These are phyloP conservation scores for Dascyllus trimaculatus DNA, from an alignment of 2,113 vertebrate species.

Conservation along the genomic window DNA sequence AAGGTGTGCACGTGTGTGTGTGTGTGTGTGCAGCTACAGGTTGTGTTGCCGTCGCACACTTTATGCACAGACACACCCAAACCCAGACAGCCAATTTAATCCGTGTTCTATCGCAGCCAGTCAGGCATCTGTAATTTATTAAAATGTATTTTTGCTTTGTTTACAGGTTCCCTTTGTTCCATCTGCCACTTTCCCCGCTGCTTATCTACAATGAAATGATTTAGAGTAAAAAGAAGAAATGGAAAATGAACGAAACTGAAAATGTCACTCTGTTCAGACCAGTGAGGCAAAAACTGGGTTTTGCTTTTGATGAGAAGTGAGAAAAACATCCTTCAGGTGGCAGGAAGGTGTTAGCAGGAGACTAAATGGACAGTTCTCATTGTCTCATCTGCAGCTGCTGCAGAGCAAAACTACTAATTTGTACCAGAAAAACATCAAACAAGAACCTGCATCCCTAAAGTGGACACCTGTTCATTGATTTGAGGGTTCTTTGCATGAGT, in stretches of 20 bases:
- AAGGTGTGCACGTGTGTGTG: constrained; percentile 11
- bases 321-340: no score
- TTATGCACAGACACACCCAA: constrained; percentile 56
- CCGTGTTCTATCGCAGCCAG: constrained; percentile 21
- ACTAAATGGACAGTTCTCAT: no score
- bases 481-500: no score
- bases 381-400: no score
- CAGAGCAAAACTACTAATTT: no score
- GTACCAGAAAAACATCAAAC: no score
- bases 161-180: constrained; percentile 38
- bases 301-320: no score
- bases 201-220: constrained; percentile 8
- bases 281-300: neutral
- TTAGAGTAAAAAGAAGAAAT: neutral
- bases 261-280: neutral
- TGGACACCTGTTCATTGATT: no score
- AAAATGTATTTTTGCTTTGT: constrained; percentile 54
- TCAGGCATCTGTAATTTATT: constrained; percentile 65
- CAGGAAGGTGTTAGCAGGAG: no score
- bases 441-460: no score
- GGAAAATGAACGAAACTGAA: constrained; percentile 1
- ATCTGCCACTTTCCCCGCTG: constrained; percentile 16
- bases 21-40: constrained; percentile 35
- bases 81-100: constrained; percentile 31
- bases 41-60: constrained; percentile 30